Conservation (phyloP, 2,888 invertebrate species). For the Hydrotaea cyrtoneurina region DNA sequence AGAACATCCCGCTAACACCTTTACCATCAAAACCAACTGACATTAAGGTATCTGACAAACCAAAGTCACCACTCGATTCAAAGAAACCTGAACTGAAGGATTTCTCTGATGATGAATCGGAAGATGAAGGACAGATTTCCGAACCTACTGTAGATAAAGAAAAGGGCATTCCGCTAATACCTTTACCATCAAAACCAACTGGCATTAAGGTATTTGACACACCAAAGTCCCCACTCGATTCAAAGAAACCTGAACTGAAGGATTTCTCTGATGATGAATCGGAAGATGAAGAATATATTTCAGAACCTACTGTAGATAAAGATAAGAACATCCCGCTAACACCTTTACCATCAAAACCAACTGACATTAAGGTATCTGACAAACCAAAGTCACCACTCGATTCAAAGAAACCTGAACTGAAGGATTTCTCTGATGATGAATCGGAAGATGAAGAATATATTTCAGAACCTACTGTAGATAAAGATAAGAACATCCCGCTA, state of each 20-base stretch:
- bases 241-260: background rate
- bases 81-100: background rate
- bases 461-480: too few relatives aligned
- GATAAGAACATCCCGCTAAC: background rate
- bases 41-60: background rate
- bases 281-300: background rate
- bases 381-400: too few relatives aligned
- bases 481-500: too few relatives aligned
- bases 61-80: constrained; percentile 1
- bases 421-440: too few relatives aligned
- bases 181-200: background rate
- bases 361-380: constrained; percentile 9
- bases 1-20: background rate
- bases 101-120: constrained; percentile 48
- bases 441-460: too few relatives aligned
- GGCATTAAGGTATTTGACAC: background rate
- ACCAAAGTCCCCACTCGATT: background rate
- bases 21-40: background rate
- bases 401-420: too few relatives aligned
- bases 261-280: constrained; percentile 23
- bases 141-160: background rate
- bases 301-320: background rate
- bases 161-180: background rate
- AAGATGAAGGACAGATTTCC: background rate
- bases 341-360: background rate